These are phyloP conservation scores for Tinea semifulvella DNA, from an alignment of 2,888 invertebrate genomes.

Conservation along the genomic window DNA sequence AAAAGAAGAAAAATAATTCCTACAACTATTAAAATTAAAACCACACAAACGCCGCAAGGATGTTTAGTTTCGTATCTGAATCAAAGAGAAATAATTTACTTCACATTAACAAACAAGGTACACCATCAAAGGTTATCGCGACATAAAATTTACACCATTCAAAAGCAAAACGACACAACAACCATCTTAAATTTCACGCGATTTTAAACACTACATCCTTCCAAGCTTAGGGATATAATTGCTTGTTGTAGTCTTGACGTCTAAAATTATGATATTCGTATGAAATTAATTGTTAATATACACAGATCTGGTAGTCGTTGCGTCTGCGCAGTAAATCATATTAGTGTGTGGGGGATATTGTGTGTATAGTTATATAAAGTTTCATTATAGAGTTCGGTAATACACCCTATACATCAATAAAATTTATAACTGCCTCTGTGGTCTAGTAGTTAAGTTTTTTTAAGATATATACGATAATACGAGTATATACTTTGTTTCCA, in stretches of 20 bases:
- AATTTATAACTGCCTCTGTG: too few species aligned
- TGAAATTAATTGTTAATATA: conserved; percentile 11
- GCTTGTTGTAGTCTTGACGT: not conserved
- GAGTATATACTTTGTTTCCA: too few species aligned
- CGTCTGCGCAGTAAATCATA: conserved; percentile 7
- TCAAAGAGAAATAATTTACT: conserved; percentile 10
- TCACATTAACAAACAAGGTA: conserved; percentile 22
- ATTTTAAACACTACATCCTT: conserved; percentile 19
- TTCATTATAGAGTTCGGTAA: too few species aligned
- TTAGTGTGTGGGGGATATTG: not conserved
- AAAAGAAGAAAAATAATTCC: not conserved
- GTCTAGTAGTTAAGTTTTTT: too few species aligned
- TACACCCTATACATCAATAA: too few species aligned
- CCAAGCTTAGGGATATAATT: conserved; percentile 21
- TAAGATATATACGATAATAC: too few species aligned
- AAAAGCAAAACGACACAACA: not conserved
- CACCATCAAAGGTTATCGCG: conserved; percentile 23
- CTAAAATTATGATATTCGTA: conserved; percentile 11
- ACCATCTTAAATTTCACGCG: not conserved
- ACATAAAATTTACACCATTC: conserved; percentile 23
- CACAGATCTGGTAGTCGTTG: not conserved
- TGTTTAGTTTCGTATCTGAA: conserved; percentile 8
- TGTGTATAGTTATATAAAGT: too few species aligned
- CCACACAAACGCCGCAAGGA: conserved; percentile 10
- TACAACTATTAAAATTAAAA: conserved; percentile 6